A percentile compares a stretch with the other conserved stretches of the same genome.
These are phyloP conservation scores for Lepus americanus DNA, from an alignment of 2,113 vertebrate genomes.

Conservation along the genomic window DNA sequence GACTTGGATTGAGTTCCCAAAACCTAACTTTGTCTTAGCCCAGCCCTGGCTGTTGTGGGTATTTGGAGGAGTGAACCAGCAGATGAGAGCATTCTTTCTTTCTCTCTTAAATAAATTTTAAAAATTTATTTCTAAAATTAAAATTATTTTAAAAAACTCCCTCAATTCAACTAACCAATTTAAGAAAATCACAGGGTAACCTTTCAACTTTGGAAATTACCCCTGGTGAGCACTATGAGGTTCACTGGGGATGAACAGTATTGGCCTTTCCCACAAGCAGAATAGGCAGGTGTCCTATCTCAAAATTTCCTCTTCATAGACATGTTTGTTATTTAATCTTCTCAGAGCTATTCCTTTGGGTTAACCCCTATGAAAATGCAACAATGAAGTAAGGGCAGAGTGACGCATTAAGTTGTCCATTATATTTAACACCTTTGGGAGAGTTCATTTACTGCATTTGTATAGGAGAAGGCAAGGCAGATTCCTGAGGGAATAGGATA, in stretches of 20 bases:
- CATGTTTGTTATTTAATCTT: background rate
- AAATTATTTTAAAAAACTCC: too few relatives aligned
- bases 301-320: background rate
- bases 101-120: too few relatives aligned
- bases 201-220: conserved; percentile 44
- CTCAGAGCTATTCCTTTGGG: background rate
- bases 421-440: background rate
- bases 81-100: too few relatives aligned
- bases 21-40: too few relatives aligned
- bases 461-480: conserved; percentile 23
- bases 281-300: background rate
- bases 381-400: background rate
- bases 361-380: background rate
- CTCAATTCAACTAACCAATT: background rate
- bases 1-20: too few relatives aligned
- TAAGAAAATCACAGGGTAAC: conserved; percentile 39
- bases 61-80: too few relatives aligned
- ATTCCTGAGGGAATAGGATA: background rate
- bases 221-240: background rate
- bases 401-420: background rate
- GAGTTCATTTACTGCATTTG: background rate
- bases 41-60: too few relatives aligned
- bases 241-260: background rate
- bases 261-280: conserved; percentile 14
- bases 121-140: too few relatives aligned